Evolutionary conservation across 2,888 invertebrate species (phyloP).

Genomic region (Sarcophaga rosellei): DNA sequence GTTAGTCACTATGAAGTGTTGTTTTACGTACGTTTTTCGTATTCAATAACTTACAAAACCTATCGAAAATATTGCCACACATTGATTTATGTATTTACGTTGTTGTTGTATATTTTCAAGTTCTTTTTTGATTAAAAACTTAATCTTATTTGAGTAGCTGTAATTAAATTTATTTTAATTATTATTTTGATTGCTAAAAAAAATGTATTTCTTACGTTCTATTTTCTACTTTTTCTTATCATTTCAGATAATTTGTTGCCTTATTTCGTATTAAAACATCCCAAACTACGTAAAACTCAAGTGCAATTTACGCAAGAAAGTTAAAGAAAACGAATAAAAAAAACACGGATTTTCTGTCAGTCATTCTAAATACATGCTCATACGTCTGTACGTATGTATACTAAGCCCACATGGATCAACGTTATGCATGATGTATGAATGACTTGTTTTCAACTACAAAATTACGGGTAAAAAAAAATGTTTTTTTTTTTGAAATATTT

Average conservation of each 20-base stretch:
- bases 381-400: not conserved
- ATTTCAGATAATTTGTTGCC: slow-evolving; percentile 51
- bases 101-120: too few species aligned
- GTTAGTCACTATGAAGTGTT: too few species aligned
- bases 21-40: too few species aligned
- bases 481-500: not conserved
- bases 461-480: not conserved
- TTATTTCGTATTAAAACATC: not conserved
- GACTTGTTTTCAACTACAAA: slow-evolving; percentile 35
- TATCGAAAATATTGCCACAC: too few species aligned
- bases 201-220: not conserved
- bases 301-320: slow-evolving; percentile 24
- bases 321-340: not conserved
- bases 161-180: slow-evolving; percentile 20
- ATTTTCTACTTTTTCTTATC: slow-evolving; percentile 42
- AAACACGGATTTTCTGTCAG: not conserved
- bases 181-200: not conserved
- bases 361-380: not conserved
- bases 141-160: not conserved
- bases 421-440: slow-evolving; percentile 37
- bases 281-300: slow-evolving; percentile 37
- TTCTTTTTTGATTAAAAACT: too few species aligned
- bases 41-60: too few species aligned
- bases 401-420: not conserved
- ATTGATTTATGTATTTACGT: too few species aligned